A percentile compares a stretch with the other conserved stretches of the same genome.
Evolutionary conservation across 1,140 invertebrate species (phyloP).

Genomic region (Steinernema feltiae): DNA sequence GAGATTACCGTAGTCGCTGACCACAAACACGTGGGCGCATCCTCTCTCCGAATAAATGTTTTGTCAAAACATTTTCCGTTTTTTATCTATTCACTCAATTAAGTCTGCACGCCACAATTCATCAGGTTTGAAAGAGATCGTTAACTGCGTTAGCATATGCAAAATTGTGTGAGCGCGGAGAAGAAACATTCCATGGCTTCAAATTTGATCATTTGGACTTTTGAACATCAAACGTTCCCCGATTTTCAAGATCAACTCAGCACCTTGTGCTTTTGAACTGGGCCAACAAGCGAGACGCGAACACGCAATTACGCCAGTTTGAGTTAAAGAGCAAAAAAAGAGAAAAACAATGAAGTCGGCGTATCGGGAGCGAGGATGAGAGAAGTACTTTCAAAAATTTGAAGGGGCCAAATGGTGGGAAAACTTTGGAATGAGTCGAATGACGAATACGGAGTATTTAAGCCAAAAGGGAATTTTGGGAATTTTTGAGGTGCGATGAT

Average conservation of each 20-base stretch:
- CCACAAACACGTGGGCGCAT: too few relatives aligned
- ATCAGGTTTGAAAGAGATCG: too few relatives aligned
- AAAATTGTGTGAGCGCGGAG: not conserved
- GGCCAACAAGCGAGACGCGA: too few relatives aligned
- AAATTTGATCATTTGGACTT: not conserved
- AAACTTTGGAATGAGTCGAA: too few relatives aligned
- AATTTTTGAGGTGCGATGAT: not conserved
- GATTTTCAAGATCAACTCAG: too few relatives aligned
- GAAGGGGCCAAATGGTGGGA: slow-evolving; percentile 1
- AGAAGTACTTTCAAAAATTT: not conserved
- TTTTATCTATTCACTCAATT: too few relatives aligned
- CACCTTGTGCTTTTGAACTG: too few relatives aligned
- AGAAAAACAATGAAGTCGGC: not conserved
- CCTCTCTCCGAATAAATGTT: too few relatives aligned
- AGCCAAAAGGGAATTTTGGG: not conserved
- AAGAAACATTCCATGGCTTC: not conserved
- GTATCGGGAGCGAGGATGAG: not conserved
- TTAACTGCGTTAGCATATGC: not conserved
- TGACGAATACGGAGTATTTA: not conserved
- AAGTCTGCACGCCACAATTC: too few relatives aligned
- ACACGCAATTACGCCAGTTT: not conserved
- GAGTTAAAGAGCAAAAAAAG: not conserved
- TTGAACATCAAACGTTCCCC: not conserved
- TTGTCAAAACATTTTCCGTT: too few relatives aligned
- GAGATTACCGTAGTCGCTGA: too few relatives aligned